Evolutionary conservation across 2,888 invertebrate species (phyloP), one percentile per base, ranked within the genome.

Genomic region (Xanthorhoe spadicearia): DNA sequence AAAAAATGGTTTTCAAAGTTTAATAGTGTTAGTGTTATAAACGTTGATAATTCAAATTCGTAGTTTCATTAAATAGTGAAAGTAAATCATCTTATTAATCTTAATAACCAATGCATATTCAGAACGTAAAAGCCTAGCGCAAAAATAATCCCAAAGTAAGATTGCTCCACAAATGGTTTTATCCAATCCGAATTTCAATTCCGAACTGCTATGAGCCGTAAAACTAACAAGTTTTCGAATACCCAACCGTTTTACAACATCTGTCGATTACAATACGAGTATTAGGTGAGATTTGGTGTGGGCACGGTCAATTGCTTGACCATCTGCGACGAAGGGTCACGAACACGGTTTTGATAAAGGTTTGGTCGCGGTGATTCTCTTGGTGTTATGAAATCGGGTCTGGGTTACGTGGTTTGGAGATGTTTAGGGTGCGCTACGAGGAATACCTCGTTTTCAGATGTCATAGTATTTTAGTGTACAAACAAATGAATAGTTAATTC

Each of bases 261-360:
- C 69, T 69, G 69, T 66, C 66, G 66, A 69, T 64, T 19, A 58
- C 58, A 66, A 66, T 59, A 64, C 78, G 77, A 74, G 84, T 78
- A 86, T 87, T 88, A 88, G 84, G 82, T 83, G 84, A 82, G 84
- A 85, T 87, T 88, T 85, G 77, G 83, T 83, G 81, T 83, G 82
- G 80, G 81, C 72, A 74, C 83, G 87, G 88, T 88, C 88, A 89
- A 91, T 91, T 83, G 90, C 78, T 78, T 83, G 89, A 84, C 90
- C 92, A 92, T 92, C 91, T 92, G 91, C 81, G 85, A 69, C 76
- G 69, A 74, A 72, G 74, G 72, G 75, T 76, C 74, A 70, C 70
- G 75, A 72, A 68, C 75, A 76, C 73, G 72, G 71, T 76, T 80
- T 79, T 80, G 78, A 82, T 81, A 82, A 81, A 76, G 75, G 80